These are phyloP conservation scores for Himalopsyche japonica DNA, from an alignment of 2,888 invertebrate genomes.

Conservation along the genomic window DNA sequence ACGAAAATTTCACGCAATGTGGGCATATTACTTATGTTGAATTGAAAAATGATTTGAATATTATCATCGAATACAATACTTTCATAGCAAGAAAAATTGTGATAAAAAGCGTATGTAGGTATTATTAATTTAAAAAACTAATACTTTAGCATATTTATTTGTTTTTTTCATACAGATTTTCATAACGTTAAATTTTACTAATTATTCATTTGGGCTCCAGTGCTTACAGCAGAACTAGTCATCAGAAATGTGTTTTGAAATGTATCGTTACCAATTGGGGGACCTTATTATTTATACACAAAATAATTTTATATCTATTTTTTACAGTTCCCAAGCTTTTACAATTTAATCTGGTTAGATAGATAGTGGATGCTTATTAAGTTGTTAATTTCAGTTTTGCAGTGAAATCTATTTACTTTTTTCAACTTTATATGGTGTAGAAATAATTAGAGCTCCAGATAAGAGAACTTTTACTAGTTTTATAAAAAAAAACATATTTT, in stretches of 20 bases:
- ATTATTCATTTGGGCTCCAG: background rate
- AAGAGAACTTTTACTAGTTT: too few species aligned
- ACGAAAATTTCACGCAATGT: too few species aligned
- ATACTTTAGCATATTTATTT: background rate
- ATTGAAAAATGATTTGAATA: background rate
- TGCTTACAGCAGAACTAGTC: background rate
- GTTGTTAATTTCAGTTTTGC: background rate
- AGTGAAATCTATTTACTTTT: background rate
- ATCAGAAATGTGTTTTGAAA: background rate
- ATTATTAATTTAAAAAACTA: background rate
- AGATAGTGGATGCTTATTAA: too few species aligned
- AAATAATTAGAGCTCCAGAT: too few species aligned
- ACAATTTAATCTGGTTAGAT: background rate
- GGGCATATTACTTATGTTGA: background rate
- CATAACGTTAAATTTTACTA: background rate
- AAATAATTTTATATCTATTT: background rate
- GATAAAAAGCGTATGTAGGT: background rate
- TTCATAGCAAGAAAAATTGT: background rate
- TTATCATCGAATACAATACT: background rate
- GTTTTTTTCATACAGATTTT: background rate
- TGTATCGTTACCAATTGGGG: background rate
- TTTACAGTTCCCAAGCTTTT: background rate
- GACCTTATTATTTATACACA: background rate
- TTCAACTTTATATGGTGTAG: conserved; percentile 30
- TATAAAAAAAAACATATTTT: too few species aligned